Conservation (phyloP, 2,888 invertebrate species). For the Oscheius sp. region DNA sequence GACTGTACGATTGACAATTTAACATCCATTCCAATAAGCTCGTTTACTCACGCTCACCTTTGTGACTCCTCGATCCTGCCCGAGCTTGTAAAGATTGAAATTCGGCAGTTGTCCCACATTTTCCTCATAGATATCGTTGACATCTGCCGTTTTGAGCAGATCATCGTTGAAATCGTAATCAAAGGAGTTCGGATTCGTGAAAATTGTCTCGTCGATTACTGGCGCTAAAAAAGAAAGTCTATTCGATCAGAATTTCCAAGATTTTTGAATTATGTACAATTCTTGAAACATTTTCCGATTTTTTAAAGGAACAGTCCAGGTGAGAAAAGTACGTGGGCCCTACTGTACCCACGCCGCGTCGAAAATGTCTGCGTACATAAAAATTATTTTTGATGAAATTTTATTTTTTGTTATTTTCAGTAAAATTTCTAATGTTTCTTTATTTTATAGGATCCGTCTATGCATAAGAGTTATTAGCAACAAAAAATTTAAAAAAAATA, state of each 20-base stretch:
- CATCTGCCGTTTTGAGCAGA: slow-evolving; percentile 47
- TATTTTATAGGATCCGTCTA: too few species aligned
- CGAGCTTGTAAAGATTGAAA: slow-evolving; percentile 48
- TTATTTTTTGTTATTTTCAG: too few species aligned
- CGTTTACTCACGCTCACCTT: slow-evolving; percentile 45
- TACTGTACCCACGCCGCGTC: too few species aligned
- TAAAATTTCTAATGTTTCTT: too few species aligned
- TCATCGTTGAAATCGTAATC: slow-evolving; percentile 59
- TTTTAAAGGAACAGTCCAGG: too few species aligned
- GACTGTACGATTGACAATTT: background rate
- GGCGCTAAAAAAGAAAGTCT: slow-evolving; percentile 41
- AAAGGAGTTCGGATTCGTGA: slow-evolving; percentile 56
- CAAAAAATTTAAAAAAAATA: too few species aligned
- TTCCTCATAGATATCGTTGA: slow-evolving; percentile 53
- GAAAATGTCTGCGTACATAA: too few species aligned
- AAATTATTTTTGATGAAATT: too few species aligned
- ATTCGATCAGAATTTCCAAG: too few species aligned
- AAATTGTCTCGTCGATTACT: slow-evolving; percentile 50
- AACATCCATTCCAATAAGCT: too few species aligned
- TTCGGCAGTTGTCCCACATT: slow-evolving; percentile 51
- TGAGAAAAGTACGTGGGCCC: too few species aligned
- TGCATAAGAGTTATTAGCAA: too few species aligned
- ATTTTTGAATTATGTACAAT: background rate
- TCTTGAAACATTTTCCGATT: background rate
- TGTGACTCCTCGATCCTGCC: slow-evolving; percentile 48